phyloP scores from a whole-genome alignment of 1,140 invertebrate species.

The Heliconius hewitsoni region DNA sequence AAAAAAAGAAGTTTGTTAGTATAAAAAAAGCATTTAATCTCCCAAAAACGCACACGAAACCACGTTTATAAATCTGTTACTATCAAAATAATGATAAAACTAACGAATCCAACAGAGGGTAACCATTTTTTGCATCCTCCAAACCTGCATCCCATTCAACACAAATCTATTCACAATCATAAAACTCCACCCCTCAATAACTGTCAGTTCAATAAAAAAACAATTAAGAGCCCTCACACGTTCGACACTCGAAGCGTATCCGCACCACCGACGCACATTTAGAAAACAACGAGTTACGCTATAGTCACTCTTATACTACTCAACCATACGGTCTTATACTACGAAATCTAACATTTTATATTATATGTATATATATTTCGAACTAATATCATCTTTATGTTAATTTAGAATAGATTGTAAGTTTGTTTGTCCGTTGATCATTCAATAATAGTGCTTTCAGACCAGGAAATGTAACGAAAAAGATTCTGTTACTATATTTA shows the following conservation, averaged over 20 bases:
- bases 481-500: conserved; percentile 23
- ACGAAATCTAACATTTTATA: neutral
- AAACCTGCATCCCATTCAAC: conserved; percentile 6
- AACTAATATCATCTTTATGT: neutral
- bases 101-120: neutral
- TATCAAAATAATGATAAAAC: neutral
- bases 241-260: conserved; percentile 42
- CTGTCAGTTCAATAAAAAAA: conserved; percentile 38
- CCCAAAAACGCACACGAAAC: neutral
- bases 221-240: conserved; percentile 42
- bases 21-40: too few species aligned
- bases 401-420: neutral
- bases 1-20: too few species aligned
- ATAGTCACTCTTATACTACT: neutral
- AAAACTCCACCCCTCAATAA: conserved; percentile 15
- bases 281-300: neutral
- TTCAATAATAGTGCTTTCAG: conserved; percentile 38
- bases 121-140: neutral
- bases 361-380: neutral
- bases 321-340: neutral
- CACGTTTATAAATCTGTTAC: neutral
- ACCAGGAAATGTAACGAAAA: conserved; percentile 33
- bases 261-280: conserved; percentile 20
- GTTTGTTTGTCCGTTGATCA: neutral
- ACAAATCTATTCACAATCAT: neutral